Evolutionary conservation across 2,888 invertebrate genomes (phyloP).

Genomic region (Parelbella ahira): DNA sequence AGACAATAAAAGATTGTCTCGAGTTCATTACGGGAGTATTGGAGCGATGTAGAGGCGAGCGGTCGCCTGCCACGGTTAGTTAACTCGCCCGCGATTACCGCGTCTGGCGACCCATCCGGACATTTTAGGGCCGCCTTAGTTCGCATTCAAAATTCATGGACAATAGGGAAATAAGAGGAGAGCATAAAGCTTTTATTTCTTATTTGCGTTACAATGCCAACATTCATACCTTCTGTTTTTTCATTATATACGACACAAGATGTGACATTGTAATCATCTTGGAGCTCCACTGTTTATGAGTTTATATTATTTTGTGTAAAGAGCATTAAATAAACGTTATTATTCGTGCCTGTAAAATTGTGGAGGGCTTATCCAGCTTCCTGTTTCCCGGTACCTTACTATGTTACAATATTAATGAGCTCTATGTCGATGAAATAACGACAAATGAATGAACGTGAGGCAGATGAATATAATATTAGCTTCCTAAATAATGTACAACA

Average conservation of each 20-base stretch:
- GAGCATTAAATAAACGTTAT: constrained; percentile 10
- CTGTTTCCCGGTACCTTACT: neutral
- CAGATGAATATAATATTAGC: neutral
- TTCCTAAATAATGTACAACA: neutral
- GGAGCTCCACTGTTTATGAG: constrained; percentile 12
- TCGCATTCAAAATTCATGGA: constrained; percentile 23
- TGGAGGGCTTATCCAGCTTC: neutral
- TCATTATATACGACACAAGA: constrained; percentile 13
- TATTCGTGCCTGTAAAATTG: constrained; percentile 1
- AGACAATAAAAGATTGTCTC: constrained; percentile 69
- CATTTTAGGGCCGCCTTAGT: constrained; percentile 15
- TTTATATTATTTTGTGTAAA: constrained; percentile 12
- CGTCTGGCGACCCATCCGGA: constrained; percentile 25
- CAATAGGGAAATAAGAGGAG: constrained; percentile 13
- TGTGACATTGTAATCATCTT: constrained; percentile 22
- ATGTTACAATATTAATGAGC: constrained; percentile 1
- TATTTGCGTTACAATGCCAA: constrained; percentile 17
- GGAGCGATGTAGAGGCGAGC: constrained; percentile 36
- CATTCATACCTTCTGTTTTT: constrained; percentile 8
- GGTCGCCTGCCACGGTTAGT: constrained; percentile 46
- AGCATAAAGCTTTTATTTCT: constrained; percentile 18
- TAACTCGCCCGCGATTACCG: constrained; percentile 46
- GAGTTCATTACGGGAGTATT: constrained; percentile 58
- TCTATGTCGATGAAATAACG: neutral
- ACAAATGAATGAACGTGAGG: neutral